Evolutionary conservation across 2,888 invertebrate genomes (phyloP).

Genomic region (Rapana venosa): DNA sequence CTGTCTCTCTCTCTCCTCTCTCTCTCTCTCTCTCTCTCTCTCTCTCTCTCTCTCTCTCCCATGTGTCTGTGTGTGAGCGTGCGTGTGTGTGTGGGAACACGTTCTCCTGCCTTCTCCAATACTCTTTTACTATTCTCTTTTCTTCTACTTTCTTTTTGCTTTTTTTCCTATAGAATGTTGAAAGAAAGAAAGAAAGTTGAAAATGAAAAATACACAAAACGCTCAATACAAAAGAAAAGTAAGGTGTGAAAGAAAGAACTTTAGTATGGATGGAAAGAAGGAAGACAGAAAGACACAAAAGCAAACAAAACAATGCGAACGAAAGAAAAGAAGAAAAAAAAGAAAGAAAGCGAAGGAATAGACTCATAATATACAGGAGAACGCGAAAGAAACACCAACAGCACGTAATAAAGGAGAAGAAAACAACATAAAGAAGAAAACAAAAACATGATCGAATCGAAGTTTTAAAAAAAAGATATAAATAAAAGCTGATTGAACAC

Average conservation of each 20-base stretch:
- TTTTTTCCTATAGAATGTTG: background rate
- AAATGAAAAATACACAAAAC: too few relatives aligned
- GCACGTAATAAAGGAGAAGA: background rate
- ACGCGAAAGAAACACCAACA: background rate
- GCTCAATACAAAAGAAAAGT: too few relatives aligned
- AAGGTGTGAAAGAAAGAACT: too few relatives aligned
- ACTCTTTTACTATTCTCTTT: background rate
- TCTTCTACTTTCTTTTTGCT: background rate
- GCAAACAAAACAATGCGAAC: background rate
- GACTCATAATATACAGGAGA: background rate
- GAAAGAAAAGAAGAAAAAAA: background rate
- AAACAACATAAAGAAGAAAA: background rate
- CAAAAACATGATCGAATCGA: background rate
- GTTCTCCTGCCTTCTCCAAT: background rate
- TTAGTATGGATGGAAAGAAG: too few relatives aligned
- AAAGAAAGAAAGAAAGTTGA: background rate
- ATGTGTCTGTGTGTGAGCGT: background rate
- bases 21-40: background rate
- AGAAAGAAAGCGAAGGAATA: background rate
- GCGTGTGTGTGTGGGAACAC: too few relatives aligned
- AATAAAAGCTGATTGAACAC: too few relatives aligned
- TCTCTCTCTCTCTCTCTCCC: background rate
- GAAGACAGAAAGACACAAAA: background rate
- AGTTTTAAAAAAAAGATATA: background rate
- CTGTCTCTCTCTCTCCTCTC: background rate